Evolutionary conservation across 2,797 vertebrate genomes (phyloP).

Genomic region (Ataeniobius toweri): DNA sequence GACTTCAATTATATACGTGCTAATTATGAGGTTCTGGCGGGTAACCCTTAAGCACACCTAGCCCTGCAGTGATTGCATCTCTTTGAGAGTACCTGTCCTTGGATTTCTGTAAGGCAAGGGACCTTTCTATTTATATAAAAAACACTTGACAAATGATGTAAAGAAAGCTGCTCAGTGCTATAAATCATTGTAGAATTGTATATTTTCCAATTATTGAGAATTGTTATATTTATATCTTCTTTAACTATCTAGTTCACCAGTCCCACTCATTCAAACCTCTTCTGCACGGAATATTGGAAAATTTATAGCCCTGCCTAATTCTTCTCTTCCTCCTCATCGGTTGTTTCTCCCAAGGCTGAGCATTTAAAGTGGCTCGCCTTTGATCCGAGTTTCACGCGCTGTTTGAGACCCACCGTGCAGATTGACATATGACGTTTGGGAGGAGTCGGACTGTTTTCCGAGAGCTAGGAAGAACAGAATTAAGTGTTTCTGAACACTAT

Average conservation of each 20-base stretch:
- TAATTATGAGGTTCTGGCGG: slow-evolving; percentile 68
- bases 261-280: slow-evolving; percentile 11
- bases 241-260: slow-evolving; percentile 25
- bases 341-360: slow-evolving; percentile 40
- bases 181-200: slow-evolving; percentile 10
- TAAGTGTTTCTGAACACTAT: slow-evolving; percentile 25
- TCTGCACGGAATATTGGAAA: slow-evolving; percentile 36
- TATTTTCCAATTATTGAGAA: background rate
- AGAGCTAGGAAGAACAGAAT: slow-evolving; percentile 41
- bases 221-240: slow-evolving; percentile 14
- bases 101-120: slow-evolving; percentile 32
- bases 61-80: slow-evolving; percentile 28
- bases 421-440: slow-evolving; percentile 61
- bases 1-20: slow-evolving; percentile 56
- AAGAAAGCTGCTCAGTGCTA: slow-evolving; percentile 25
- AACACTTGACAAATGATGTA: slow-evolving; percentile 31
- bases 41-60: slow-evolving; percentile 55
- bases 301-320: slow-evolving; percentile 32
- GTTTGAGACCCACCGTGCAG: slow-evolving; percentile 69
- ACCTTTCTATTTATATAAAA: slow-evolving; percentile 32
- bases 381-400: slow-evolving; percentile 72
- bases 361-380: slow-evolving; percentile 58
- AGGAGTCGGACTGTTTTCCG: slow-evolving; percentile 45
- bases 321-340: slow-evolving; percentile 46
- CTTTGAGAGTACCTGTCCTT: slow-evolving; percentile 32